phyloP scores from a whole-genome alignment of 2,113 vertebrate genomes.

The Apodemus speciosus region DNA sequence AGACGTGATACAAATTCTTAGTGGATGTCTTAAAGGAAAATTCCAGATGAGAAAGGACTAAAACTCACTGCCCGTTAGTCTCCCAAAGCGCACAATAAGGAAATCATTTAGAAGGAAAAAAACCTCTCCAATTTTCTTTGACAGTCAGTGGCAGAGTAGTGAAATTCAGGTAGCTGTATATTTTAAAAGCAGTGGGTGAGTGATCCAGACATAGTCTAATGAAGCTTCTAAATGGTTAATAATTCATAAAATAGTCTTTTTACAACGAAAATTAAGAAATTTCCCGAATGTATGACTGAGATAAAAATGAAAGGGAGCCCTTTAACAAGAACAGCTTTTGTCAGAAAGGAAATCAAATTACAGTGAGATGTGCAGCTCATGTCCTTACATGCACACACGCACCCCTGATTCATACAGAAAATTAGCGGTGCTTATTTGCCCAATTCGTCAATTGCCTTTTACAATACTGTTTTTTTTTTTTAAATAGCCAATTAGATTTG shows the following conservation, averaged over 20 bases:
- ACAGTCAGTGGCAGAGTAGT: slow-evolving; percentile 76
- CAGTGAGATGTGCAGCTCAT: neutral
- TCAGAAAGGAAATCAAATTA: neutral
- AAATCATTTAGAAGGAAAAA: slow-evolving; percentile 67
- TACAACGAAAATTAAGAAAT: slow-evolving; percentile 79
- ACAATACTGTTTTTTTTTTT: neutral
- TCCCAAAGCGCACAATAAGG: slow-evolving; percentile 52
- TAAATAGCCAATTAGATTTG: slow-evolving; percentile 43
- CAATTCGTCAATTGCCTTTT: slow-evolving; percentile 53
- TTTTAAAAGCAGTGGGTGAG: slow-evolving; percentile 84
- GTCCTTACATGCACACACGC: neutral
- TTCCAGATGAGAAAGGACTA: slow-evolving; percentile 50
- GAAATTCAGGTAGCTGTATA: slow-evolving; percentile 81
- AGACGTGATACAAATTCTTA: slow-evolving; percentile 71
- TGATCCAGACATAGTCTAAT: slow-evolving; percentile 78
- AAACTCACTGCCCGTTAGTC: slow-evolving; percentile 53
- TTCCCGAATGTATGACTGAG: slow-evolving; percentile 50
- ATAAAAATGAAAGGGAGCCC: slow-evolving; percentile 63
- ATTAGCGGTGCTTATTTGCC: slow-evolving; percentile 54
- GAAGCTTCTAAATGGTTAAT: slow-evolving; percentile 85
- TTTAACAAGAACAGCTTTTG: slow-evolving; percentile 49
- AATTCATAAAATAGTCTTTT: slow-evolving; percentile 80
- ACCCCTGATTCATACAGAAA: slow-evolving; percentile 14
- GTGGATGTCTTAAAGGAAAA: slow-evolving; percentile 62
- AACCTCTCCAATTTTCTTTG: slow-evolving; percentile 74